phyloP scores from a whole-genome alignment of 2,888 invertebrate genomes.

The Amorpha juglandis region DNA sequence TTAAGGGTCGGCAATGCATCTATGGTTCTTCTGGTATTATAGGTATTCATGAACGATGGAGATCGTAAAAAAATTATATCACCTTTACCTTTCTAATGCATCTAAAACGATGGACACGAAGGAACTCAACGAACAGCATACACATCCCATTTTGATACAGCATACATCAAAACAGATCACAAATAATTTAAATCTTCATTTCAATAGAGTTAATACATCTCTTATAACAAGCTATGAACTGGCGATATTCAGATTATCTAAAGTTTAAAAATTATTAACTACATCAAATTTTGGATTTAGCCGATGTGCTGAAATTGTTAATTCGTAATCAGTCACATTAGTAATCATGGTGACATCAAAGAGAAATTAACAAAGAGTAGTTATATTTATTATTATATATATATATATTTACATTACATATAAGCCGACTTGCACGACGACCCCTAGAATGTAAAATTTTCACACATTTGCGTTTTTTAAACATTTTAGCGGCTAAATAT shows the following conservation, averaged over 20 bases:
- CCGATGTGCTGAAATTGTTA: too few species aligned
- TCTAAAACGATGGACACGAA: constrained; percentile 68
- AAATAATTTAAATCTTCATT: constrained; percentile 3
- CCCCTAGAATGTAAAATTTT: too few species aligned
- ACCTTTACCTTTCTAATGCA: constrained; percentile 68
- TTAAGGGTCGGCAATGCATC: too few species aligned
- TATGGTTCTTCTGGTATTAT: not conserved
- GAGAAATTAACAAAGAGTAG: too few species aligned
- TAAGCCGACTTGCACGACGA: too few species aligned
- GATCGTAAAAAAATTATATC: not conserved
- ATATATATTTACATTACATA: too few species aligned
- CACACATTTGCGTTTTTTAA: too few species aligned
- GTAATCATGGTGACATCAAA: too few species aligned
- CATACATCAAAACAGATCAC: constrained; percentile 33
- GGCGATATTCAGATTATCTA: not conserved
- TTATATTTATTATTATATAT: too few species aligned
- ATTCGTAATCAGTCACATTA: too few species aligned
- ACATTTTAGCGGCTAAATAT: too few species aligned
- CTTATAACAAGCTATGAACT: not conserved
- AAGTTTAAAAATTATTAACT: too few species aligned
- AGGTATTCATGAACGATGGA: not conserved
- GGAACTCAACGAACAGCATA: constrained; percentile 70
- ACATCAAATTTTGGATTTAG: constrained; percentile 1
- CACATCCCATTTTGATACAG: constrained; percentile 68
- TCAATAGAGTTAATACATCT: constrained; percentile 25